Evolutionary conservation across 1,140 invertebrate species (phyloP).

Genomic region (Yoshiicerus persimilis): DNA sequence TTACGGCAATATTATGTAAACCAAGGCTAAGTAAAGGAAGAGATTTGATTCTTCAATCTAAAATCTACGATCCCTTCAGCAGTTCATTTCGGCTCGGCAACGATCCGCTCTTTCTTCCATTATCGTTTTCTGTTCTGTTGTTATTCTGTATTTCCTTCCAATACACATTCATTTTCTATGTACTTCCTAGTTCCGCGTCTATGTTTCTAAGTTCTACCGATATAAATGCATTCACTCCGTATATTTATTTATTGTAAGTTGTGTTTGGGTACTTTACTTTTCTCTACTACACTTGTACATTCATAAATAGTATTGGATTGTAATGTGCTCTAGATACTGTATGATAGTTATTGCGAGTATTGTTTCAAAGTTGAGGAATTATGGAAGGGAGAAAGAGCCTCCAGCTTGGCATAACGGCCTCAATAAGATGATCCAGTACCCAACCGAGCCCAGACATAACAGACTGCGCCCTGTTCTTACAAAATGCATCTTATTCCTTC

Average conservation of each 20-base stretch:
- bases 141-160: not conserved
- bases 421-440: slow-evolving; percentile 11
- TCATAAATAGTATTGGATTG: not conserved
- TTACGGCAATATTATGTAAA: not conserved
- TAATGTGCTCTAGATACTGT: not conserved
- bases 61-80: not conserved
- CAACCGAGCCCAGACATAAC: not conserved
- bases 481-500: not conserved
- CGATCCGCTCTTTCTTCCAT: not conserved
- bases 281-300: not conserved
- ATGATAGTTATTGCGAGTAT: not conserved
- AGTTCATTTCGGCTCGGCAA: not conserved
- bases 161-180: not conserved
- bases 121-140: not conserved
- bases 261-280: not conserved
- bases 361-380: slow-evolving; percentile 18
- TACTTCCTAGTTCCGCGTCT: too few species aligned
- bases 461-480: not conserved
- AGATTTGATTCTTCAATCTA: slow-evolving; percentile 18
- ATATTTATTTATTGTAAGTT: not conserved
- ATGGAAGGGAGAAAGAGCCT: not conserved
- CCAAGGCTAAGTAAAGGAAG: not conserved
- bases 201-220: too few species aligned
- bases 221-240: not conserved
- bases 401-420: slow-evolving; percentile 5